phyloP scores from a whole-genome alignment of 2,888 invertebrate species.

The Cybosia mesomella region DNA sequence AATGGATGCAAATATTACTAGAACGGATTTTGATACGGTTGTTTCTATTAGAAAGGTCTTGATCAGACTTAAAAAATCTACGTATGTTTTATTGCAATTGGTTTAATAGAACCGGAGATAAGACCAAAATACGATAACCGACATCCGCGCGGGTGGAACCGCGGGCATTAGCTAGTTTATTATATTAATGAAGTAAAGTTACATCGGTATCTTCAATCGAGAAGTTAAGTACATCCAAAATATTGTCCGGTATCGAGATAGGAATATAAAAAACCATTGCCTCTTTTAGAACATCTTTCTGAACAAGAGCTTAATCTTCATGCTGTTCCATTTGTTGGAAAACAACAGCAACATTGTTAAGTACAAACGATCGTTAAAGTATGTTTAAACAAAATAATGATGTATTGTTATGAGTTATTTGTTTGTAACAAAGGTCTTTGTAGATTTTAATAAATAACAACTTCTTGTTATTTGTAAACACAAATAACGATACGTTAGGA shows the following conservation, averaged over 20 bases:
- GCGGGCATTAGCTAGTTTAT: too few species aligned
- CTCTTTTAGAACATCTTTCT: constrained; percentile 28
- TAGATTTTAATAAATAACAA: background rate
- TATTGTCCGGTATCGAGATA: constrained; percentile 15
- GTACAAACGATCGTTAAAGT: constrained; percentile 39
- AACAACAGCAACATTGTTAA: constrained; percentile 28
- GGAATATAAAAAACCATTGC: constrained; percentile 20
- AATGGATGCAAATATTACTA: too few species aligned
- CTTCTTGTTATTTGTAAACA: background rate
- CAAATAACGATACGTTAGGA: too few species aligned
- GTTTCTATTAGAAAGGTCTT: too few species aligned
- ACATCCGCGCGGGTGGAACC: too few species aligned
- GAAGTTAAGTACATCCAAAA: constrained; percentile 18
- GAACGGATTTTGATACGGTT: too few species aligned
- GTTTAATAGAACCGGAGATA: too few species aligned
- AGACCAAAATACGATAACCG: too few species aligned
- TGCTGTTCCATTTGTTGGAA: constrained; percentile 42
- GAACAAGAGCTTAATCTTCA: constrained; percentile 25
- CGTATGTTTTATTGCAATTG: too few species aligned
- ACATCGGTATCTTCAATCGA: constrained; percentile 14
- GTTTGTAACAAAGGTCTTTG: constrained; percentile 22
- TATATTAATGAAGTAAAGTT: constrained; percentile 7
- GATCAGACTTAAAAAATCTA: too few species aligned
- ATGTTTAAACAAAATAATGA: constrained; percentile 40
- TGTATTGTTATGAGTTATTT: constrained; percentile 14